Base-by-base conservation (phyloP, 1,140 invertebrate species). In the Drosophila bocki region DNA sequence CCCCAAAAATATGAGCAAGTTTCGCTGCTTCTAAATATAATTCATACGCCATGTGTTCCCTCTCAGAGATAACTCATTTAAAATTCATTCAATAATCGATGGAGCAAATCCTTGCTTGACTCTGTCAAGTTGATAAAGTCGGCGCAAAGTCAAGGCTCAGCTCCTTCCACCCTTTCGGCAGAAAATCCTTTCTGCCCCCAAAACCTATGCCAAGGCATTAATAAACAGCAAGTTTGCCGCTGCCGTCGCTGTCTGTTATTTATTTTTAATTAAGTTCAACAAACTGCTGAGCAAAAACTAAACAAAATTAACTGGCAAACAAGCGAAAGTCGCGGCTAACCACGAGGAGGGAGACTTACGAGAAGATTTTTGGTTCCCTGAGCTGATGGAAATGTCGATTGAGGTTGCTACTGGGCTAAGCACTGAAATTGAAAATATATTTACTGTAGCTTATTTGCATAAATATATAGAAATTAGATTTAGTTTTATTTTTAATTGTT, bases 191-290 rank as follows among this genome's bases (percentile, higher is more conserved):
- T 26, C 35, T 33, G 29, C 13, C 48, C 62, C 13, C n/a, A 69
- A 67, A 62, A 69, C 67, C 67, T 35, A 45, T 37, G 61, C 19
- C 4, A 37, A 29, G 61, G 39, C 84, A 72, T 88, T 84, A 88
- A 88, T 90, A 88, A 81, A 78, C 78, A 87, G 67, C 74, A 78
- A 74, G 56, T 68, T 68, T 68, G 69, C 72, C 44, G 48, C 44
- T 82, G 76, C 53, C 54, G 29, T 4, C 65, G 35, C 45, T 33
- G 68, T n/a, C 54, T 72, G 67, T 81, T 83, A 83, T 79, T 83
- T 81, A 88, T 90, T 90, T 90, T 88, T 88, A 90, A 88, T 88
- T 84, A 88, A 81, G 85, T 88, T 88, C 84, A 78, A 78, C 78
- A 88, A 90, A 88, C 84, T 90, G 87, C 64, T 78, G 80, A 56